These are phyloP conservation scores for Cerastis rubricosa DNA, from an alignment of 2,888 invertebrate genomes.

Conservation along the genomic window DNA sequence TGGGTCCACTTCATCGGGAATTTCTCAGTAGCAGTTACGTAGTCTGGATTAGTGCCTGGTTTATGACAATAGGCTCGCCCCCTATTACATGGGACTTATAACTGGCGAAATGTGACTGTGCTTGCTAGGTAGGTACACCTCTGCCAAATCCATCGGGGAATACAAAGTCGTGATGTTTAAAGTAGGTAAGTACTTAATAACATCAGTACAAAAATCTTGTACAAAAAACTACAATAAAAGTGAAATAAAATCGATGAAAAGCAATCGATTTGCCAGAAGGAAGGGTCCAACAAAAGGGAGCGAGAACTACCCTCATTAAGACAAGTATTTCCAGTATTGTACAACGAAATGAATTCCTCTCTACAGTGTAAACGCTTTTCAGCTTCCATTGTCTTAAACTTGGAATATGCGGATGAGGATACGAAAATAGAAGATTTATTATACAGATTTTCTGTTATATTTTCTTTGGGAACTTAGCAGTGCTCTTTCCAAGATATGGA, in stretches of 20 bases:
- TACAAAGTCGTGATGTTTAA: too few relatives aligned
- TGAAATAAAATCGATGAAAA: constrained; percentile 60
- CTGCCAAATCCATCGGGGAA: too few relatives aligned
- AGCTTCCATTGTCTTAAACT: constrained; percentile 71
- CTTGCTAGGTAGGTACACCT: too few relatives aligned
- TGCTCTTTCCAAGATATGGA: not conserved
- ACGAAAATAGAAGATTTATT: constrained; percentile 9
- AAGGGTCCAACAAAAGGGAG: constrained; percentile 61
- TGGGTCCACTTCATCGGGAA: too few relatives aligned
- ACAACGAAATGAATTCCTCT: constrained; percentile 73
- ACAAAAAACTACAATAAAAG: constrained; percentile 35
- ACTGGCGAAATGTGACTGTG: too few relatives aligned
- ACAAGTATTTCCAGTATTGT: constrained; percentile 71
- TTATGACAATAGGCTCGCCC: too few relatives aligned
- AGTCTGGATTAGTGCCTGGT: too few relatives aligned
- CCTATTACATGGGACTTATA: too few relatives aligned
- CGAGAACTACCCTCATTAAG: constrained; percentile 68
- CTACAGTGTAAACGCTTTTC: constrained; percentile 68
- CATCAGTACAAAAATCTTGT: not conserved
- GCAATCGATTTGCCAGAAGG: constrained; percentile 58
- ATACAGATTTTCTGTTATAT: not conserved
- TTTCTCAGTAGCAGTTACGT: too few relatives aligned
- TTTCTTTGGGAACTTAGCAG: not conserved
- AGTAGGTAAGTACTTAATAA: too few relatives aligned
- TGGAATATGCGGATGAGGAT: constrained; percentile 46